Evolutionary conservation across 92 coral and sea anemone genomes (phyloP).

Genomic region (Pocillopora grandis): DNA sequence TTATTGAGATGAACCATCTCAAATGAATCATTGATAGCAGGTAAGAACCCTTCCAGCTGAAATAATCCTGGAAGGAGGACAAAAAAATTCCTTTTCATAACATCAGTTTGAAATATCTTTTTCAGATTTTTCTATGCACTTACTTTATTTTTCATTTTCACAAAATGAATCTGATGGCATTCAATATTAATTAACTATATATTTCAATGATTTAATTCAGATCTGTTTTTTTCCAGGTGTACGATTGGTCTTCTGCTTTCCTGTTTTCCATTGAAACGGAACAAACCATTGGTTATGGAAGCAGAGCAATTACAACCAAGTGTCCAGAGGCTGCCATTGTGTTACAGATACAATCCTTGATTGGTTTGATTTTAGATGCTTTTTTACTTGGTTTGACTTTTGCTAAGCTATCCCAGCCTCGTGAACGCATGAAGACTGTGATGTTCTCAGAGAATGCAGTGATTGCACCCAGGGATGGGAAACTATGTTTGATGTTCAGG

Average conservation of each 20-base stretch:
- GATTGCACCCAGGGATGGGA: conserved; percentile 75
- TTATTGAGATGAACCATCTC: no score
- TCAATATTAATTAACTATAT: no score
- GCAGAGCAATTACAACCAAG: conserved; percentile 70
- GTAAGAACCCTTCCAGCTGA: no score
- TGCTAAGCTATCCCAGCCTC: conserved; percentile 95
- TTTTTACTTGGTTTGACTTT: conserved; percentile 89
- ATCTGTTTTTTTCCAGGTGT: conserved; percentile 55
- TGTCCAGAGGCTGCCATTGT: conserved; percentile 84
- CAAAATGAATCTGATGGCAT: no score
- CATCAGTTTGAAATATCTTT: no score
- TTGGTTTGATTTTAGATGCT: conserved; percentile 86
- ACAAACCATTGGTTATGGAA: conserved; percentile 98
- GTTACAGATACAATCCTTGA: conserved; percentile 73
- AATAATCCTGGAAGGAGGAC: no score
- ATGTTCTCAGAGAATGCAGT: conserved; percentile 82
- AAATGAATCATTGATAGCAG: no score
- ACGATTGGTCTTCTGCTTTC: conserved; percentile 89
- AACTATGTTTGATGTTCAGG: conserved; percentile 91
- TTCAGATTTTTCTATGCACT: no score
- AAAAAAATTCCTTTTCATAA: no score
- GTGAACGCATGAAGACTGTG: conserved; percentile 86
- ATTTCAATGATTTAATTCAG: no score
- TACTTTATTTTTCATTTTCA: no score
- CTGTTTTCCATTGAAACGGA: conserved; percentile 95